Base-by-base conservation (phyloP, 1,140 invertebrate genomes). In the Microvelia longipes region DNA sequence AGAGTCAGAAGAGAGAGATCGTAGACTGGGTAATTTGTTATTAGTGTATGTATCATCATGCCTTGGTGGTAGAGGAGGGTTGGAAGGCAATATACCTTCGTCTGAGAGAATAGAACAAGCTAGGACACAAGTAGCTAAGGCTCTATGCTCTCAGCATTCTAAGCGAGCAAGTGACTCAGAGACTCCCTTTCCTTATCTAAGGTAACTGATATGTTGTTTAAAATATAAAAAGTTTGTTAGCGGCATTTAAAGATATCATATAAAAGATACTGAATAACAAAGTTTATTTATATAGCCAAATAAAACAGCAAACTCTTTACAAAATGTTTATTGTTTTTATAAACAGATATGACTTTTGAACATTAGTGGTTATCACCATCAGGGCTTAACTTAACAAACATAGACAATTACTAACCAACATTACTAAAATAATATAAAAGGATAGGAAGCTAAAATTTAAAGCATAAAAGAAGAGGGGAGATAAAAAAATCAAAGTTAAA, bases 1-100 rank as follows among this genome's bases (percentile, higher is more conserved):
- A 50, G 35, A 50, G 5, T 50, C 35, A 11, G 35, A 19, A 50
- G 35, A 50, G 5, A 19, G 73, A 72, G 66, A 74, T 77, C 50
- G 72, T 78, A 68, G 77, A 69, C 77, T 93, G 26, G 96, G 96
- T 24, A 96, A 96, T 75, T 93, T 94, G 74, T 81, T 98, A 69
- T 80, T 99, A 68, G 90, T 98, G 14, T 98, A 96, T 77, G 85
- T 90, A 61, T 95, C 93, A 69, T 96, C 94, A 76, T 98, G 95
- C 78, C 82, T 99, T 73, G 90, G 91, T 26, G 96, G 96, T 1
- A 83, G 93, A 70, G 89, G 89, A 1, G 98, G 95, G 82, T 50
- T 50, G 19, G 95, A 92, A 1, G 86, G 86, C 61, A 11, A 24
- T 24, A 14, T 2, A 2, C 28, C 24, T 28, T 13, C 11, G 24